Evolutionary conservation across 64 coral and sea anemone species (phyloP).

Genomic region (Montipora capricornis): DNA sequence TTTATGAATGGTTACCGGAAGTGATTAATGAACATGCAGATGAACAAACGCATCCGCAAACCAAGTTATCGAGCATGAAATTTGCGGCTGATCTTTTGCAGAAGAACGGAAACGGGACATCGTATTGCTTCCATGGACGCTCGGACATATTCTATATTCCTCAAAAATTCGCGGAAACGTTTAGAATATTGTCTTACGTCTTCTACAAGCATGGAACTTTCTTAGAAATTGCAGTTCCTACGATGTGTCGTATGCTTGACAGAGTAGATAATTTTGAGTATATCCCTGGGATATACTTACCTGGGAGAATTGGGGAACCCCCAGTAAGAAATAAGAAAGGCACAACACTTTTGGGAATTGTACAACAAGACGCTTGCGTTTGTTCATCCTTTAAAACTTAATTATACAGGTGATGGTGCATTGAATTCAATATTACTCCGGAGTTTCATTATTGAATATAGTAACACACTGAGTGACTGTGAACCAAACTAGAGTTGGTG

Average conservation of each 20-base stretch:
- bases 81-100: conserved; percentile 31
- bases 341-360: conserved; percentile 78
- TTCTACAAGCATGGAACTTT: conserved; percentile 92
- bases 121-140: conserved; percentile 71
- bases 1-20: not conserved
- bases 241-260: conserved; percentile 88
- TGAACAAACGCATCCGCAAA: not conserved
- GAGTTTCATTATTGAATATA: conserved; percentile 71
- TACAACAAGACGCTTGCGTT: conserved; percentile 77
- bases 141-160: conserved; percentile 91
- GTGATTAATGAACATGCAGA: not conserved
- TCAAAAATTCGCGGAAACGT: conserved; percentile 59
- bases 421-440: conserved; percentile 55
- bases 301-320: conserved; percentile 71
- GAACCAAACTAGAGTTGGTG: not conserved
- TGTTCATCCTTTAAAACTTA: conserved; percentile 87
- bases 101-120: conserved; percentile 54
- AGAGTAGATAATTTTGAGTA: conserved; percentile 69
- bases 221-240: conserved; percentile 89
- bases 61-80: conserved; percentile 23
- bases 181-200: conserved; percentile 76
- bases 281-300: conserved; percentile 85
- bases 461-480: conserved; percentile 65
- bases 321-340: conserved; percentile 57
- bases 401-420: conserved; percentile 59